Base-by-base conservation (phyloP, 2,113 vertebrate species). In the Eleginops maclovinus region DNA sequence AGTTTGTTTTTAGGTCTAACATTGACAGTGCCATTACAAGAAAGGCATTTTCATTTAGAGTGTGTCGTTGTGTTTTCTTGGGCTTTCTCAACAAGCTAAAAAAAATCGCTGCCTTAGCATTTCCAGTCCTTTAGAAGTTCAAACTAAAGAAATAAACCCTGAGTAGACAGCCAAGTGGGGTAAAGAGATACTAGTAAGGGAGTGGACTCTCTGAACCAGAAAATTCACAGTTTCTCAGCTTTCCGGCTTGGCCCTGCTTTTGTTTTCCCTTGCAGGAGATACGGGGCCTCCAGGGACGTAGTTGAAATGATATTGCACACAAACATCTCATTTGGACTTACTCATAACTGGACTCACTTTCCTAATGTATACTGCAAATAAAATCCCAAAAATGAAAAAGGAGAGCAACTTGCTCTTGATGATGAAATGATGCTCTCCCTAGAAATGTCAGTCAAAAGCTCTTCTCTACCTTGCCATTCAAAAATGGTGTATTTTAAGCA, bases 101-200 rank as follows among this genome's bases (percentile, higher is more conserved):
- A 56, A 64, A 58, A 36, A 74, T 53, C 72, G 12, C 63, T 80
- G 28, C 69, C 22, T 50, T 31, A 73, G 19, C 63, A 62, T 43
- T 82, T 83, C 15, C 40, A 26, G n/a, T 13, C 50, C 43, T 17
- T 60, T 82, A 61, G 74, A 90, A 68, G 75, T 86, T 87, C 4
- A 15, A 66, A 10, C n/a, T n/a, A 14, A 58, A 76, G 44, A 41
- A 72, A 43, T 56, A 69, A 24, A 10, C 4, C 15, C 7, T n/a
- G 56, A 75, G 64, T 58, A 66, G n/a, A 69, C 58, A 61, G 63
- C 28, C 50, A 16, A 47, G 43, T 51, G 40, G 14, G 4, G 16
- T 12, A 3, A 14, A 17, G 36, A 4, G 40, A 22, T 49, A 13
- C 14, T 11, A 11, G 8, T 16, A 28, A 16, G 40, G 28, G 58